Evolutionary conservation across 1,140 invertebrate species (phyloP).

Genomic region (Eueides isabella): DNA sequence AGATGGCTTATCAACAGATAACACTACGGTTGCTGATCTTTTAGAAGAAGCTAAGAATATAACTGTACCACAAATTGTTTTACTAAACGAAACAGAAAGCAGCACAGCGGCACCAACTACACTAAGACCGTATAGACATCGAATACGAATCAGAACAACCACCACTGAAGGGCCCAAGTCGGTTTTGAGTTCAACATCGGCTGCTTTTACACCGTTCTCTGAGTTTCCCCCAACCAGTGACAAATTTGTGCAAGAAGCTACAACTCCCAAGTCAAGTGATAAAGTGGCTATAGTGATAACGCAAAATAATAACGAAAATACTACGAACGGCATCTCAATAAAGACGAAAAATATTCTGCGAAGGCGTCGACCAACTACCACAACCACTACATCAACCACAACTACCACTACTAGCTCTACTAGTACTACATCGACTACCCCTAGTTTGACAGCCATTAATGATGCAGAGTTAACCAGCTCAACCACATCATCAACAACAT

Average conservation of each 20-base stretch:
- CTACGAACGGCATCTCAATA: conserved; percentile 52
- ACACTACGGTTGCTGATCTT: conserved; percentile 49
- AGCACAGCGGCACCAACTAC: conserved; percentile 46
- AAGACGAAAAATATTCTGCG: conserved; percentile 74
- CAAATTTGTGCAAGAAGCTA: conserved; percentile 53
- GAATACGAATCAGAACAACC: conserved; percentile 70
- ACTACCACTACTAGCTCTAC: conserved; percentile 44
- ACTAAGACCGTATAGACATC: conserved; percentile 53
- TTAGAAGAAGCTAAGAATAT: conserved; percentile 46
- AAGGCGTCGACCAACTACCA: conserved; percentile 72
- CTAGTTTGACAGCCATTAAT: conserved; percentile 31
- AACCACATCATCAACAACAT: conserved; percentile 41
- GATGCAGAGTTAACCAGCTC: conserved; percentile 39
- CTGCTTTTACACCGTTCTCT: conserved; percentile 23
- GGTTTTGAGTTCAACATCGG: conserved; percentile 42
- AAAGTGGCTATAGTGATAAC: conserved; percentile 56
- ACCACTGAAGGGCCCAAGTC: conserved; percentile 62
- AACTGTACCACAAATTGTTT: conserved; percentile 45
- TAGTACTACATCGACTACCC: conserved; percentile 21
- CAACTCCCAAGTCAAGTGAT: conserved; percentile 62
- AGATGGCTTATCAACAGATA: conserved; percentile 55
- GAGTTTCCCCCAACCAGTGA: conserved; percentile 5
- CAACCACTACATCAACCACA: conserved; percentile 55
- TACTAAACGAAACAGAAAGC: conserved; percentile 61
- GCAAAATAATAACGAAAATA: conserved; percentile 56